Evolutionary conservation across 1,140 invertebrate genomes (phyloP).

Genomic region (Saccostrea echinata): DNA sequence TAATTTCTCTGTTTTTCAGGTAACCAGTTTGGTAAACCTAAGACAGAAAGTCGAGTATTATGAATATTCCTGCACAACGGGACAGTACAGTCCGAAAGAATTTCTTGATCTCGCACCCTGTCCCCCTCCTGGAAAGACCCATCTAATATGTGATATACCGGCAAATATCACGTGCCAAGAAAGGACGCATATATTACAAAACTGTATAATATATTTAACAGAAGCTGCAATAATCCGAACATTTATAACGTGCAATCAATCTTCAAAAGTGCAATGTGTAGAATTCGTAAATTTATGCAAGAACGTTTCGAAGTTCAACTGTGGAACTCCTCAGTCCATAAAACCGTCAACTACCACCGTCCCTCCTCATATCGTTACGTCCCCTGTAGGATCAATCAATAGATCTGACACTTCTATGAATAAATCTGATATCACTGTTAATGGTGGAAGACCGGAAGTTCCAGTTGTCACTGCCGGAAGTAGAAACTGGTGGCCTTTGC

Average conservation of each 20-base stretch:
- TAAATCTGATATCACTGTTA: background rate
- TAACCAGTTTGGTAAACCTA: background rate
- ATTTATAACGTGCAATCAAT: constrained; percentile 31
- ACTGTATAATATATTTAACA: background rate
- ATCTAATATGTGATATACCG: background rate
- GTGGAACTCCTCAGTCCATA: background rate
- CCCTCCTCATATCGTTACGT: background rate
- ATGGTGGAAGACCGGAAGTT: background rate
- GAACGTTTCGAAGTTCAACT: background rate
- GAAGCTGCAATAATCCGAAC: background rate
- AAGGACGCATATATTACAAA: constrained; percentile 15
- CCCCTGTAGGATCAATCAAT: background rate
- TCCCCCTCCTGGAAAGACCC: background rate
- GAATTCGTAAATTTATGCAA: background rate
- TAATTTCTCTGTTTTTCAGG: background rate
- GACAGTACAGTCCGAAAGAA: background rate
- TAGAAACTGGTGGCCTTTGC: background rate
- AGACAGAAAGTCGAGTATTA: background rate
- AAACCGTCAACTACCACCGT: background rate
- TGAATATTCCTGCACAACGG: background rate
- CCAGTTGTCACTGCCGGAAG: background rate
- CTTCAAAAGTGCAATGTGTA: constrained; percentile 4
- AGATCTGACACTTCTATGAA: background rate
- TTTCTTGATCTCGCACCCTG: background rate
- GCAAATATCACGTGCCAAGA: background rate